phyloP scores from a whole-genome alignment of 2,888 invertebrate genomes.

The Agrilus biguttatus region DNA sequence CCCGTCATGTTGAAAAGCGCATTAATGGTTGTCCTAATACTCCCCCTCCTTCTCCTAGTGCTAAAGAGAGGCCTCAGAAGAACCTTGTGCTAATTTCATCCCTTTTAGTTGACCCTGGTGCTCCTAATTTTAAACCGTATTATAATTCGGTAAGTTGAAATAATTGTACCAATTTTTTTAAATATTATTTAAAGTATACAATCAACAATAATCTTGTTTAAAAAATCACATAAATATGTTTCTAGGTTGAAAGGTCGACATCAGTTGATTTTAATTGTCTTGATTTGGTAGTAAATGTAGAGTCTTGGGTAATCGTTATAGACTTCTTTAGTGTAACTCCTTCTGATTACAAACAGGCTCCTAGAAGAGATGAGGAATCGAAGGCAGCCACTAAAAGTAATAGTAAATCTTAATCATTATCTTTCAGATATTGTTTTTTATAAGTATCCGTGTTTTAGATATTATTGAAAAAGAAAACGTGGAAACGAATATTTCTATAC shows the following conservation, averaged over 20 bases:
- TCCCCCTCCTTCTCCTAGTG: slow-evolving; percentile 58
- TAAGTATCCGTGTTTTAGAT: slow-evolving; percentile 1
- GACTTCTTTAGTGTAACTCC: slow-evolving; percentile 69
- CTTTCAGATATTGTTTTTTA: not conserved
- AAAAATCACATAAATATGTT: slow-evolving; percentile 18
- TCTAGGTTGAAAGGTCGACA: slow-evolving; percentile 47
- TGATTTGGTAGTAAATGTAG: slow-evolving; percentile 79
- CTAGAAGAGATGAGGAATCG: not conserved
- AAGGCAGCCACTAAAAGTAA: slow-evolving; percentile 4
- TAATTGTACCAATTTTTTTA: not conserved
- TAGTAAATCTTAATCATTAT: not conserved
- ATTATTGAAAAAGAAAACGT: slow-evolving; percentile 8
- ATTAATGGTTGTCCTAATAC: slow-evolving; percentile 30
- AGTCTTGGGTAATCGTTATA: slow-evolving; percentile 89
- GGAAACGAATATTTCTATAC: slow-evolving; percentile 47
- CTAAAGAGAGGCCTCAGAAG: slow-evolving; percentile 39
- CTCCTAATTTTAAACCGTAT: slow-evolving; percentile 47
- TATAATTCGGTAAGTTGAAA: slow-evolving; percentile 39
- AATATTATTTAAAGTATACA: too few relatives aligned
- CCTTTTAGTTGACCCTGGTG: slow-evolving; percentile 48
- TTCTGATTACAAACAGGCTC: slow-evolving; percentile 2
- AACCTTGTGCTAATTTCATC: slow-evolving; percentile 62
- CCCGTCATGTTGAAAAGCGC: too few relatives aligned
- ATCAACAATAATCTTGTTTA: slow-evolving; percentile 6
- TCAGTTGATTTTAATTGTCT: slow-evolving; percentile 82